Evolutionary conservation across 1,140 invertebrate genomes (phyloP), one percentile per base, ranked within the genome.

Genomic region (Nomia melanderi): DNA sequence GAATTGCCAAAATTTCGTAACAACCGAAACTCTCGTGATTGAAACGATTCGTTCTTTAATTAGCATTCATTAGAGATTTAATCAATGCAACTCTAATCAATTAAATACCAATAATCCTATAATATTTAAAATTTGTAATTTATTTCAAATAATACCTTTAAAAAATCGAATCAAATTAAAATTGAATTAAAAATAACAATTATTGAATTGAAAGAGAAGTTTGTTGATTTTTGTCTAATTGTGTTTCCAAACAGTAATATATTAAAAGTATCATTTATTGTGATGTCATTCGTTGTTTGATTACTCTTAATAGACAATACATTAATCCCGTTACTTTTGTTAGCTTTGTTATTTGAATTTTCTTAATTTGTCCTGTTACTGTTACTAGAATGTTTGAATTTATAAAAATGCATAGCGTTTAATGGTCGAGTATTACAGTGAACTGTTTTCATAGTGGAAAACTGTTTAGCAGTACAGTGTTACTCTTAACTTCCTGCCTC

Each of bases 401-500:
- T 9, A 17, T 33, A 14, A 14, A n/a, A 25, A 39, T 33, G n/a
- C 11, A 0, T 8, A n/a, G 5, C n/a, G 47, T 50, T n/a, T 50
- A 50, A 50, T 50, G 47, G n/a, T 7, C 7, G 5, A 11, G 23
- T 74, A 69, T 62, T 50, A 31, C 57, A 25, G 60, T 33, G 14
- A 12, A 27, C 62, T 23, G 6, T 36, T 36, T 66, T 31, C 36
- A 36, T 12, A 12, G n/a, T 11, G 50, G 17, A 20, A 57, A 44
- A 70, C 36, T 64, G 74, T 36, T 69, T 56, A 31, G 29, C 50
- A 64, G 60, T 41, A 29, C 36, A 14, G 53, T 66, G 67, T 72
- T 47, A 50, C 73, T 76, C 62, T 53, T 77, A 7, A 79, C 81
- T 85, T 86, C 65, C 82, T 83, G 86, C 59, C 66, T 78, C 67